A percentile compares a stretch with the other conserved stretches of the same genome.
Conservation (phyloP, 2,113 vertebrate genomes). For the Colossoma macropomum region DNA sequence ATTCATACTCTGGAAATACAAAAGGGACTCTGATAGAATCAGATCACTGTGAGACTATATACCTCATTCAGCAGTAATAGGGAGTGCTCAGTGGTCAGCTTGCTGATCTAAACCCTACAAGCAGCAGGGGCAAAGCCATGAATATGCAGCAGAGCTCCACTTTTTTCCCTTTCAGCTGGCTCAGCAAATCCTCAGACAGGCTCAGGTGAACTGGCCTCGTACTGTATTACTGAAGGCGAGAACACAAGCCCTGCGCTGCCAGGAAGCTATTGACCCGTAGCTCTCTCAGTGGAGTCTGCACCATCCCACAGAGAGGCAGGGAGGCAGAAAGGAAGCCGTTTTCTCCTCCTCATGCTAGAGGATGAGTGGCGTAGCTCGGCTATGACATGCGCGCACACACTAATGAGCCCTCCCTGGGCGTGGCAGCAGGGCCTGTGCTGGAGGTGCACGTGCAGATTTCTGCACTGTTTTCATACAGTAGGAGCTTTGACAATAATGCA, state of each 20-base stretch:
- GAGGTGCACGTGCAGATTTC: neutral
- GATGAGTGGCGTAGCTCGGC: conserved; percentile 8
- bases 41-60: too few relatives aligned
- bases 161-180: conserved; percentile 24
- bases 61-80: conserved; percentile 5
- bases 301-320: neutral
- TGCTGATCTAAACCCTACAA: neutral
- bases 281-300: conserved; percentile 21
- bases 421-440: conserved; percentile 26
- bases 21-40: neutral
- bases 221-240: conserved; percentile 41
- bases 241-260: conserved; percentile 51
- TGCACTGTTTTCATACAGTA: neutral
- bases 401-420: conserved; percentile 25
- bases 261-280: conserved; percentile 49
- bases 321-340: neutral
- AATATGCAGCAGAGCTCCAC: conserved; percentile 6
- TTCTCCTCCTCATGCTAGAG: conserved; percentile 28
- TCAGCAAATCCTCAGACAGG: conserved; percentile 51
- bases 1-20: neutral
- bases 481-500: too few relatives aligned
- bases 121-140: conserved; percentile 13
- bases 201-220: conserved; percentile 29
- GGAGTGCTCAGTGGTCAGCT: neutral
- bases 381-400: neutral